These are phyloP conservation scores for Platygyra sinensis DNA, from an alignment of 64 coral and sea anemone species.

Conservation along the genomic window DNA sequence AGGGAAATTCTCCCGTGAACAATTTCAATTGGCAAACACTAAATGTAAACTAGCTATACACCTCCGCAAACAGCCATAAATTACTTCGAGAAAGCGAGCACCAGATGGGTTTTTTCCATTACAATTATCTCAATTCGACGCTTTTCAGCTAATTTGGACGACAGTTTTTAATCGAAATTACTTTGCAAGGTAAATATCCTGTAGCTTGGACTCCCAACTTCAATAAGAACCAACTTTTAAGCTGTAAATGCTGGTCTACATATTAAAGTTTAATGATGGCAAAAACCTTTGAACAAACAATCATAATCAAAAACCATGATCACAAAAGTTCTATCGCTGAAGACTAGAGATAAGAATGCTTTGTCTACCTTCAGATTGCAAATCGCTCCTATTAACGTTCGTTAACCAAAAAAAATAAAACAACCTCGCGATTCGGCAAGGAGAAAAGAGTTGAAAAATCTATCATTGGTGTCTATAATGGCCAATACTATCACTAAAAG, in stretches of 20 bases:
- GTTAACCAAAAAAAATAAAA: not conserved
- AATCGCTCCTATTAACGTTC: not conserved
- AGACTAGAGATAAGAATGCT: not conserved
- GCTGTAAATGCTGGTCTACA: not conserved
- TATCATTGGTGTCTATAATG: not conserved
- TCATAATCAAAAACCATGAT: not conserved
- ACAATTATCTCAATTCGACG: not conserved
- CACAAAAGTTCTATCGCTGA: not conserved
- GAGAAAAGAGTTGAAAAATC: not conserved
- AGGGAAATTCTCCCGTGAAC: not conserved
- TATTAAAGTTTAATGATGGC: conserved; percentile 16
- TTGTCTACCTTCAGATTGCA: not conserved
- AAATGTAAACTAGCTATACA: not conserved
- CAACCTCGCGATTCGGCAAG: not conserved
- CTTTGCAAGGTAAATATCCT: conserved; percentile 29
- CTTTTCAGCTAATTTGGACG: conserved; percentile 27
- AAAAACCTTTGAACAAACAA: not conserved
- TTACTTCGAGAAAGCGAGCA: not conserved
- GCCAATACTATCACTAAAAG: not conserved
- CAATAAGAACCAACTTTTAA: conserved; percentile 9
- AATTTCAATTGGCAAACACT: not conserved
- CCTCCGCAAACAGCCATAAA: conserved; percentile 9
- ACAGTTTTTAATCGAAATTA: conserved; percentile 14
- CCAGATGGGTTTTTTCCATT: not conserved
- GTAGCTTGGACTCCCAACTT: not conserved